A percentile compares a stretch with the other conserved stretches of the same genome.
phyloP scores from a whole-genome alignment of 2,888 invertebrate species.

The Octodonta nipae region DNA sequence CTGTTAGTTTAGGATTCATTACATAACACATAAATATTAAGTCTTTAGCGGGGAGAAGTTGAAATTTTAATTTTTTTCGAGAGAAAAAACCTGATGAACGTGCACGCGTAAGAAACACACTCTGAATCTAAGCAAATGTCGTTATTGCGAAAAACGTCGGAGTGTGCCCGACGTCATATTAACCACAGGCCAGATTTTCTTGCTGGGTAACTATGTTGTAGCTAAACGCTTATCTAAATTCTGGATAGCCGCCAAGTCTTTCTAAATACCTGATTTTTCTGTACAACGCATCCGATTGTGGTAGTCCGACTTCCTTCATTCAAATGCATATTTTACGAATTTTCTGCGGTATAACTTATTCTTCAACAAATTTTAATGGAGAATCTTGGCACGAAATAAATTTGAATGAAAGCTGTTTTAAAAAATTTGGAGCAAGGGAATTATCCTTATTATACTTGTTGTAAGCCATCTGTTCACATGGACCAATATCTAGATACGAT shows the following conservation, averaged over 20 bases:
- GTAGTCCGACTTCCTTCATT: background rate
- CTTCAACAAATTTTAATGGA: too few relatives aligned
- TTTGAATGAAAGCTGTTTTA: too few relatives aligned
- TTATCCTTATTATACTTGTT: too few relatives aligned
- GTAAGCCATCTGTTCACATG: too few relatives aligned
- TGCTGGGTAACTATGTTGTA: slow-evolving; percentile 15
- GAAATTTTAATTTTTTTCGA: slow-evolving; percentile 6
- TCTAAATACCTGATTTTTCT: slow-evolving; percentile 17
- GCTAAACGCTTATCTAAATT: slow-evolving; percentile 21
- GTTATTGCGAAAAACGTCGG: slow-evolving; percentile 10
- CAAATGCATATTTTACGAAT: background rate
- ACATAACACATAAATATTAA: slow-evolving; percentile 13
- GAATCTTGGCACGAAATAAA: too few relatives aligned
- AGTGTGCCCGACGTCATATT: slow-evolving; percentile 18
- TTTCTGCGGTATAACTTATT: too few relatives aligned
- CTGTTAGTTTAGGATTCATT: slow-evolving; percentile 1
- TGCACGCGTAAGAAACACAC: slow-evolving; percentile 15
- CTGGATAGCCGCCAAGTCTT: slow-evolving; percentile 24
- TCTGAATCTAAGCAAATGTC: slow-evolving; percentile 8
- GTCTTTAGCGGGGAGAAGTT: too few relatives aligned
- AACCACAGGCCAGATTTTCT: slow-evolving; percentile 17
- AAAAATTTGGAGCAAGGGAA: too few relatives aligned
- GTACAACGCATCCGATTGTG: slow-evolving; percentile 10
- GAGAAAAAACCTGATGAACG: slow-evolving; percentile 14
- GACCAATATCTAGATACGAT: too few relatives aligned